Base-by-base conservation (phyloP, 2,113 vertebrate species). In the Nerophis lumbriciformis region DNA sequence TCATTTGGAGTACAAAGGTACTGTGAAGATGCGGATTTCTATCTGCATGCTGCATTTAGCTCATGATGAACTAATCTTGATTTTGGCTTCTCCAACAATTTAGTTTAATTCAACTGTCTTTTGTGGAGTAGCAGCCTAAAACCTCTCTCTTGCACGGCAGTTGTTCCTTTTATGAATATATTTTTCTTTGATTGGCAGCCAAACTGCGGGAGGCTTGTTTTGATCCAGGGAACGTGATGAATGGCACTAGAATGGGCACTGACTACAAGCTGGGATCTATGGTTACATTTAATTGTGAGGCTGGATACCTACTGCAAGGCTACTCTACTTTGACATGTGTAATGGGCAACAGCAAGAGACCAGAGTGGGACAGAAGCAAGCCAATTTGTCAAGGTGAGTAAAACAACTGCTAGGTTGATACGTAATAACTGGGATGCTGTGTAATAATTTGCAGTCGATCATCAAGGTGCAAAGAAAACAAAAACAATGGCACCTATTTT, bases 1-100 rank as follows among this genome's bases (percentile, higher is more conserved):
- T 82, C 96, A 99, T 75, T 85, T 99, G 77, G 95, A 99, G 75
- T 99, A 98, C 81, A 98, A 98, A 95, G 97, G 97, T 98, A 91
- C 77, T 66, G 45, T 54, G 49, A 61, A 54, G 13, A 60, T 61
- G 48, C 48, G n/a, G 47, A 14, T 63, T 51, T 68, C 7, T 61
- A 14, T 48, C 19, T 64, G 9, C 39, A 47, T 72, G 66, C 68
- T 67, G 53, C 48, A 63, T 68, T 80, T 61, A 19, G 48, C 69
- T 77, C 7, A 28, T 45, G 36, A 54, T 38, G 8, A 37, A 54
- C 37, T 10, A 10, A 8, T 11, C 9, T 56, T 56, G 53, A 21
- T 52, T 19, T 52, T 15, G 36, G 53, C 37, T 55, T 39, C 51
- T 28, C 3, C 15, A 38, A 45, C 15, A 7, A 8, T 62, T 65